phyloP scores from a whole-genome alignment of 2,113 vertebrate genomes.

The Isichthys henryi region DNA sequence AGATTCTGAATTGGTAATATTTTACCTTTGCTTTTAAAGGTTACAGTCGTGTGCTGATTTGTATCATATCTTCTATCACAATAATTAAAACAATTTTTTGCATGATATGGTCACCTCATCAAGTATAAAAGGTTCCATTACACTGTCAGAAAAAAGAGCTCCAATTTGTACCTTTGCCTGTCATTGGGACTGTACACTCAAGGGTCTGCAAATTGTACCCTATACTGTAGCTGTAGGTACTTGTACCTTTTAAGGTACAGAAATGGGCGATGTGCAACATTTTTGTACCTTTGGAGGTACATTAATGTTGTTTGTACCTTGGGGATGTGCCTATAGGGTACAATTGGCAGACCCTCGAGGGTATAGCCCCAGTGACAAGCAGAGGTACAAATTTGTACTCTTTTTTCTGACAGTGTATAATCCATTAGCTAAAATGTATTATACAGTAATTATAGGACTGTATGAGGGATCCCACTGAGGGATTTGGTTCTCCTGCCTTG shows the following conservation, averaged over 20 bases:
- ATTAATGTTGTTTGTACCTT: no score
- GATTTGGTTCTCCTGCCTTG: neutral
- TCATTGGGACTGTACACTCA: neutral
- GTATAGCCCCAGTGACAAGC: neutral
- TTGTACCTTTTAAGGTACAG: neutral
- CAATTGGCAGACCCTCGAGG: neutral
- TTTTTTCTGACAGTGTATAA: neutral
- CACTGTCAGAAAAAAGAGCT: neutral
- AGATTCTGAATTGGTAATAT: neutral
- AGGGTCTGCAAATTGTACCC: neutral
- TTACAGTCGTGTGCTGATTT: neutral
- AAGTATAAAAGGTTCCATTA: neutral
- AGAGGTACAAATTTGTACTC: neutral
- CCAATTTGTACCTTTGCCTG: neutral
- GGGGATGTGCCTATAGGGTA: neutral
- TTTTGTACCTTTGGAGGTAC: neutral
- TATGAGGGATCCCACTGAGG: neutral
- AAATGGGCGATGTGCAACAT: neutral
- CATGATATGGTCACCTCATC: neutral
- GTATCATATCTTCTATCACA: neutral
- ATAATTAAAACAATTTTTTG: neutral
- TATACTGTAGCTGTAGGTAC: neutral
- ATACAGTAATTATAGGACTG: neutral
- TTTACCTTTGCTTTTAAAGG: neutral
- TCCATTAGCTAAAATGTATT: neutral